Evolutionary conservation across 2,797 vertebrate genomes (phyloP), one percentile per base, ranked within the genome.

Genomic region (Xyrichtys novacula): DNA sequence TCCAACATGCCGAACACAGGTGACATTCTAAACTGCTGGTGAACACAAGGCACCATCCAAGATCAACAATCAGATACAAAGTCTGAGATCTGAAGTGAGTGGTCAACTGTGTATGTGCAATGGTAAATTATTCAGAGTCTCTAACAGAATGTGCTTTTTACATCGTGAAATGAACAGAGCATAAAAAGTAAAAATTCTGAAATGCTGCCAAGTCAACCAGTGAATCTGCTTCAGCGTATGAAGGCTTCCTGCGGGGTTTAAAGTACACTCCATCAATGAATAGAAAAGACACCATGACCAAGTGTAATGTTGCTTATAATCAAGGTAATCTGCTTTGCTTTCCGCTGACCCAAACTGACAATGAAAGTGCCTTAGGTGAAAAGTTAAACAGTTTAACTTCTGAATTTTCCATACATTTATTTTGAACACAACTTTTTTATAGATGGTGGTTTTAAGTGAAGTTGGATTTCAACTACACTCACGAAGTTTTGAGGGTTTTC

Each of bases 21-120:
- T 71, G 66, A 89, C 86, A 91, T 84, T 89, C 85, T 87, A 85
- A 84, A 86, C 78, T 89, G 81, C 85, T 90, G 86, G 88, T 82
- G 88, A 91, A 92, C 88, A 84, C 90, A 93, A 94, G 91, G 94
- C 93, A 93, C 91, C 83, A 66, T 90, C 87, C 83, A 91, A 90
- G 84, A 89, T 87, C 84, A 88, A 90, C 84, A 91, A 90, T 89
- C 80, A 78, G 69, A 86, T 81, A 82, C 78, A 87, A 87, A 69
- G 85, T 83, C 81, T 81, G 77, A 75, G 69, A 88, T 85, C 54
- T 75, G 52, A 71, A 69, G 43, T 61, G 57, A 78, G 68, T 48
- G 40, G 15, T 77, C 57, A 75, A 28, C 59, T 66, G 65, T 67
- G 56, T 32, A 70, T 75, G 75, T 85, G 81, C 71, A 83, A 65